Conservation (phyloP, 2,113 vertebrate species). For the Malurus cyaneus region DNA sequence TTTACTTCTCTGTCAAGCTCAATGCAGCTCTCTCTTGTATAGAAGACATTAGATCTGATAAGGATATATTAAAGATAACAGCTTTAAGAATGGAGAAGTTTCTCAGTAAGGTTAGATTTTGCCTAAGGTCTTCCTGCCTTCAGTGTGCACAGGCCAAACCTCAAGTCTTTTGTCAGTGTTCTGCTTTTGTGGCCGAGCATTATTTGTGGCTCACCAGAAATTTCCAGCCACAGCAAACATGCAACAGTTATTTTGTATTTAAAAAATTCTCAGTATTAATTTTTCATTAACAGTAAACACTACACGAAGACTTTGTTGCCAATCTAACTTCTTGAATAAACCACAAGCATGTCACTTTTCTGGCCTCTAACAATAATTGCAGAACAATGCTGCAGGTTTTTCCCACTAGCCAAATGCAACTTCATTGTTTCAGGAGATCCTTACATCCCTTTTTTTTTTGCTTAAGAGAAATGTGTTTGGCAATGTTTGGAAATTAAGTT, state of each 20-base stretch:
- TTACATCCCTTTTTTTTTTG: not conserved
- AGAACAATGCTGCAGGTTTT: not conserved
- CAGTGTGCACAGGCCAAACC: not conserved
- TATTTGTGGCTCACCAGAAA: not conserved
- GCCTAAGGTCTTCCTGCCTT: not conserved
- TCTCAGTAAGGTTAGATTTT: conserved; percentile 1
- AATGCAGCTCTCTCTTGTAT: not conserved
- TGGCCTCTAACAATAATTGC: not conserved
- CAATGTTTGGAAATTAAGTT: not conserved
- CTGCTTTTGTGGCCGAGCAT: not conserved
- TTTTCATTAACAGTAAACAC: not conserved
- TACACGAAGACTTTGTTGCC: not conserved
- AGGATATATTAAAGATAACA: not conserved
- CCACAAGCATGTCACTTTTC: not conserved
- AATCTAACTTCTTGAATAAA: not conserved
- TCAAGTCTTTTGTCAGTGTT: not conserved
- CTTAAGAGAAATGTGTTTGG: not conserved
- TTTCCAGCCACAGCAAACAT: not conserved
- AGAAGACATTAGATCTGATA: not conserved
- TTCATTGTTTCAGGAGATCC: not conserved
- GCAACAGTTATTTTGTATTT: not conserved
- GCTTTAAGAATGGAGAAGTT: not conserved
- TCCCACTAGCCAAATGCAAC: not conserved
- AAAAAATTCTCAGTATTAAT: not conserved
- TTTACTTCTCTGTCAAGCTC: conserved; percentile 14